Evolutionary conservation across 1,140 invertebrate species (phyloP), one percentile per base, ranked within the genome.

Genomic region (Saccostrea glomerata): DNA sequence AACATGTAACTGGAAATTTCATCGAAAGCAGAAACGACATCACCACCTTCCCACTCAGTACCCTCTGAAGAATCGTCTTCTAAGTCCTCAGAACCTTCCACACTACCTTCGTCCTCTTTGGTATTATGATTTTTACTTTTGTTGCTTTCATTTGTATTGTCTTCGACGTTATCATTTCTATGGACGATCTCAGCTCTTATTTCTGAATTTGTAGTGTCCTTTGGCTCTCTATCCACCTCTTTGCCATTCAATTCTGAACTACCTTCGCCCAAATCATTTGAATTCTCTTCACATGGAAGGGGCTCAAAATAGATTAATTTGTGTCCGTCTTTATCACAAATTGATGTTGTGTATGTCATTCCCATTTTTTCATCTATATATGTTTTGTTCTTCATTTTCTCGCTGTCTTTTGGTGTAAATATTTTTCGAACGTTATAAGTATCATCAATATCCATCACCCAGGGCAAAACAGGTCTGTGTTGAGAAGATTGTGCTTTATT

Each of bases 1-100:
- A 85, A 55, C 58, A 85, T 85, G 20, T 60, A 85, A 2, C 84
- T 85, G 11, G 84, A 85, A 60, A 85, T 85, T 25, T 60, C 84
- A 2, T 85, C 84, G 36, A 30, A 30, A 5, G 55, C 84, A 60
- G 60, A 66, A 9, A 66, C 60, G 60, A 66, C 60, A n/a, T 66
- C 60, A 66, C 60, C 17, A 2, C 60, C 60, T 23, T 66, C 60
- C 60, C 60, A 66, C 23, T 66, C 60, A 66, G 23, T 66, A 66
- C 9, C 60, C n/a, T 4, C n/a, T n/a, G 20, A 20, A 9, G 20
- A 20, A 66, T 66, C 60, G 2, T 20, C 60, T 66, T 66, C 60
- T 11, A 6, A 20, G 30, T 66, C 4, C 5, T 20, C 60, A 9
- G 20, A 7, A n/a, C 20, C 4, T 20, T 66, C 60, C 20, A 3